Percentiles rank a stretch among this genome's conserved stretches.
phyloP scores from a whole-genome alignment of 2,888 invertebrate species.

The Apamea monoglypha region DNA sequence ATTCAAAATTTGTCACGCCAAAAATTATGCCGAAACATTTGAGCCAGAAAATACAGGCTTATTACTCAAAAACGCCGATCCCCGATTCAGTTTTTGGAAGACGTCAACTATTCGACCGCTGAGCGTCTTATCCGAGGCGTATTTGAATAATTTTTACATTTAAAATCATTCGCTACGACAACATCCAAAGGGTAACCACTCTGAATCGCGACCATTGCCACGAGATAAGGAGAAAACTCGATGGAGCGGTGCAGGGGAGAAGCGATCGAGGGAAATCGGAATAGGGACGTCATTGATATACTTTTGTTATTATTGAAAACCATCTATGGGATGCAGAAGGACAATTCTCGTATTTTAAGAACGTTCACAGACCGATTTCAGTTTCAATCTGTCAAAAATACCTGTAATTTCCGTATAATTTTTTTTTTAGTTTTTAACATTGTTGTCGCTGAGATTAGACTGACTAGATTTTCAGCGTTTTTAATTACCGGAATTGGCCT shows the following conservation, averaged over 20 bases:
- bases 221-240: slow-evolving; percentile 87
- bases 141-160: slow-evolving; percentile 91
- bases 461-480: too few relatives aligned
- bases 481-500: too few relatives aligned
- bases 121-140: slow-evolving; percentile 82
- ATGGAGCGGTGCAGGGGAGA: slow-evolving; percentile 66
- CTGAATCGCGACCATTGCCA: slow-evolving; percentile 88
- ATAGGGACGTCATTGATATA: background rate
- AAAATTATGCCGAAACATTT: slow-evolving; percentile 66
- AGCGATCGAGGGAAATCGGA: slow-evolving; percentile 21
- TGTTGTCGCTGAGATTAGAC: too few relatives aligned
- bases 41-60: slow-evolving; percentile 67
- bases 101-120: slow-evolving; percentile 85
- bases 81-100: slow-evolving; percentile 80
- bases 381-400: too few relatives aligned
- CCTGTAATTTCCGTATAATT: too few relatives aligned
- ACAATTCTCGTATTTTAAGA: too few relatives aligned
- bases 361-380: too few relatives aligned
- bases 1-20: slow-evolving; percentile 68
- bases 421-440: too few relatives aligned
- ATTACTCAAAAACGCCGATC: slow-evolving; percentile 82
- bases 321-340: too few relatives aligned
- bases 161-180: slow-evolving; percentile 90
- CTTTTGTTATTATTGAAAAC: too few relatives aligned
- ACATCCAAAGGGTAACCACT: slow-evolving; percentile 90